These are phyloP conservation scores for Labrus mixtus DNA, from an alignment of 2,113 vertebrate genomes.

Conservation along the genomic window DNA sequence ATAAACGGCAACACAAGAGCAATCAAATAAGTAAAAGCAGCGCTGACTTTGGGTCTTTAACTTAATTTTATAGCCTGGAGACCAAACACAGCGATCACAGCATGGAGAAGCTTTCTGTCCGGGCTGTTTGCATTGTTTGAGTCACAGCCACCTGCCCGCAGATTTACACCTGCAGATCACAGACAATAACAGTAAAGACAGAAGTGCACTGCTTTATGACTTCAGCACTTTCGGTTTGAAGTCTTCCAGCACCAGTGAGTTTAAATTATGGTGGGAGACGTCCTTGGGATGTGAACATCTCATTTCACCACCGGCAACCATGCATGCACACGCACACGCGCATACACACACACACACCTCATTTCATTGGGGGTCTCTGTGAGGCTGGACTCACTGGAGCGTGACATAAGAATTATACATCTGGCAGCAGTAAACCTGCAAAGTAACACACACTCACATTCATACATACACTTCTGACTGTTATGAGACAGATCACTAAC, in stretches of 20 bases:
- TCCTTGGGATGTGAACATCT: conserved; percentile 85
- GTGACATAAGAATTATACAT: conserved; percentile 81
- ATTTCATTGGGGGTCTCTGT: conserved; percentile 77
- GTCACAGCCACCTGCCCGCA: conserved; percentile 63
- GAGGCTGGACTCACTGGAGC: conserved; percentile 74
- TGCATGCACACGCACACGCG: neutral
- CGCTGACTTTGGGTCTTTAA: conserved; percentile 48
- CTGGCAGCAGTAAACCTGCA: conserved; percentile 78
- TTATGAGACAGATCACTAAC: conserved; percentile 52
- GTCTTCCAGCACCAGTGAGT: conserved; percentile 79
- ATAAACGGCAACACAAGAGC: conserved; percentile 29
- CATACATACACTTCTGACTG: conserved; percentile 34
- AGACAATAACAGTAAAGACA: conserved; percentile 79
- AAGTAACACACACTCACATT: conserved; percentile 42
- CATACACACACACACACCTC: conserved; percentile 23
- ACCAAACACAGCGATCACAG: conserved; percentile 42
- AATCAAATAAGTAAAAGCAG: conserved; percentile 20
- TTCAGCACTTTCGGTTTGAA: conserved; percentile 80
- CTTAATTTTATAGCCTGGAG: conserved; percentile 51
- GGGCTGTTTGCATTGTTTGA: conserved; percentile 66
- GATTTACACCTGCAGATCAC: conserved; percentile 76
- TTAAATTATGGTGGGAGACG: conserved; percentile 83
- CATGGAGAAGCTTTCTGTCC: conserved; percentile 40
- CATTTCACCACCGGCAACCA: conserved; percentile 72
- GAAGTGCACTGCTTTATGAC: conserved; percentile 78